A percentile compares a stretch with the other conserved stretches of the same genome.
Evolutionary conservation across 2,113 vertebrate genomes (phyloP).

Genomic region (Datnioides undecimradiatus): DNA sequence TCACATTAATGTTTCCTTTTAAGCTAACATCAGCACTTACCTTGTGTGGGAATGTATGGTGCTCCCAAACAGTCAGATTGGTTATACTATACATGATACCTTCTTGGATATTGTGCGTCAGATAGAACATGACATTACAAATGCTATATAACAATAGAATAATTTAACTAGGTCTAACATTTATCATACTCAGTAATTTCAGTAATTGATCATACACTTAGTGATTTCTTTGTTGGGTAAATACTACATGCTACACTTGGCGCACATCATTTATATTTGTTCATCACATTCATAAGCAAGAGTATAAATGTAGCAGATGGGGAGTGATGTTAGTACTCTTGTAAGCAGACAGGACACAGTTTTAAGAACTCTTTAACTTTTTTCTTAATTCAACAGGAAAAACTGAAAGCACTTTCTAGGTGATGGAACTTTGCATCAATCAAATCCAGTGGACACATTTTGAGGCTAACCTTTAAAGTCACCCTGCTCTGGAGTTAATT

Average conservation of each 20-base stretch:
- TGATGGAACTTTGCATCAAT: slow-evolving; percentile 63
- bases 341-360: slow-evolving; percentile 22
- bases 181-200: no score
- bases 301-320: slow-evolving; percentile 30
- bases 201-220: no score
- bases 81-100: slow-evolving; percentile 5
- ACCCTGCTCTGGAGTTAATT: slow-evolving; percentile 79
- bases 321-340: slow-evolving; percentile 19
- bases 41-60: background rate
- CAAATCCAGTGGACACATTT: slow-evolving; percentile 60
- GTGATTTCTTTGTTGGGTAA: background rate
- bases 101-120: background rate
- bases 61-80: background rate
- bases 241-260: background rate
- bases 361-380: slow-evolving; percentile 47
- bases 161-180: background rate
- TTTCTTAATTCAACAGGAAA: slow-evolving; percentile 28
- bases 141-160: no score
- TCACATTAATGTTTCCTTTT: slow-evolving; percentile 58
- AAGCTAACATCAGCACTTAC: slow-evolving; percentile 15
- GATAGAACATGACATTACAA: background rate
- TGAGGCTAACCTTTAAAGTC: slow-evolving; percentile 76
- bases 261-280: slow-evolving; percentile 1
- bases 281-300: slow-evolving; percentile 26
- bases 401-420: slow-evolving; percentile 54